These are phyloP conservation scores for Heteromurus nitidus DNA, from an alignment of 2,888 invertebrate species.

Conservation along the genomic window DNA sequence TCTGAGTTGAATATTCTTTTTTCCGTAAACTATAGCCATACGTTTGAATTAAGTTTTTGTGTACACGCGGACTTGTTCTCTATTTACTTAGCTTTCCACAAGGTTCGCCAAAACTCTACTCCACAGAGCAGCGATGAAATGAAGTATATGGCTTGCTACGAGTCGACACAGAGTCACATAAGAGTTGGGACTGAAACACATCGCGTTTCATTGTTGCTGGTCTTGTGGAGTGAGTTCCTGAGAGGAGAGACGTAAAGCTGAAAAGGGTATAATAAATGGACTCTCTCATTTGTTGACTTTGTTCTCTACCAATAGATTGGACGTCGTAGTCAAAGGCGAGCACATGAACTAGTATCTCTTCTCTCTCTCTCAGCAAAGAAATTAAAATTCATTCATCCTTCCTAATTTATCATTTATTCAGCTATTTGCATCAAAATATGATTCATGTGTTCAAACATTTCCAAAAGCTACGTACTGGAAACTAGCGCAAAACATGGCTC, in stretches of 20 bases:
- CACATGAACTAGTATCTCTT: not conserved
- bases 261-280: conserved; percentile 28
- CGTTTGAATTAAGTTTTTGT: conserved; percentile 46
- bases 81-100: conserved; percentile 32
- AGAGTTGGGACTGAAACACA: no score
- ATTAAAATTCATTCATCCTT: conserved; percentile 57
- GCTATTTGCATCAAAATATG: conserved; percentile 34
- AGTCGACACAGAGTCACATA: no score
- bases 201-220: not conserved
- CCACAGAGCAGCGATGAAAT: not conserved
- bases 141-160: no score
- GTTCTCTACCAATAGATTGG: not conserved
- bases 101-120: not conserved
- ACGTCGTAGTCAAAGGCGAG: not conserved
- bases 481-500: not conserved
- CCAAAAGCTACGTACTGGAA: no score
- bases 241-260: conserved; percentile 7
- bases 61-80: conserved; percentile 24
- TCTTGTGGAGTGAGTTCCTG: conserved; percentile 6
- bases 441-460: conserved; percentile 11
- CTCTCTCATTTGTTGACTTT: conserved; percentile 25
- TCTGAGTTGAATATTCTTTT: not conserved
- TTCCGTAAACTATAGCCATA: conserved; percentile 4
- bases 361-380: conserved; percentile 29
- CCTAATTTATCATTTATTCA: conserved; percentile 40